Conservation (phyloP, 2,113 vertebrate genomes). For the Oxyura jamaicensis region DNA sequence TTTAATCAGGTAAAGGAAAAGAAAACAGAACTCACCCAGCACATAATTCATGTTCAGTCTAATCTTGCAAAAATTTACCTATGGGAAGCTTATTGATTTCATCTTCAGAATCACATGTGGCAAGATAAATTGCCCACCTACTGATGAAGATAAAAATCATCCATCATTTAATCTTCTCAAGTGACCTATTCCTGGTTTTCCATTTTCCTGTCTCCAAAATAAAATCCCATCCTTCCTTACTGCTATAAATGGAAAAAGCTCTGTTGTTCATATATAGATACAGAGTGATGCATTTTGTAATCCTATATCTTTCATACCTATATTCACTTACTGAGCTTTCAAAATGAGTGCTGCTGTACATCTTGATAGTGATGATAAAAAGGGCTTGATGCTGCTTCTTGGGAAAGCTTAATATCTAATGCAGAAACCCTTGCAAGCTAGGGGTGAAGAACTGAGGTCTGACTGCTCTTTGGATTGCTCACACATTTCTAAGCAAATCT, state of each 20-base stretch:
- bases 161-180: neutral
- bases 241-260: constrained; percentile 43
- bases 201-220: neutral
- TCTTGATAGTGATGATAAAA: neutral
- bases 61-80: neutral
- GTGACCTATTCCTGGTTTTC: constrained; percentile 7
- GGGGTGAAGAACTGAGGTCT: neutral
- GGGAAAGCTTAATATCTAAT: neutral
- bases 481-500: constrained; percentile 15
- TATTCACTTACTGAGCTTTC: constrained; percentile 32
- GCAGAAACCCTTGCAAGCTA: neutral
- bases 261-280: neutral
- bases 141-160: neutral
- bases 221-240: neutral
- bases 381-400: neutral
- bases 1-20: neutral
- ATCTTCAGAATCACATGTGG: neutral
- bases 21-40: neutral
- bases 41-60: neutral
- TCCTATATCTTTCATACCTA: neutral
- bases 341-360: neutral
- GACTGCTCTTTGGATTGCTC: neutral
- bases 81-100: neutral
- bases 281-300: constrained; percentile 25
- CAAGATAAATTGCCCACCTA: neutral